Base-by-base conservation (phyloP, 1,140 invertebrate genomes). In the Bicyclus anynana region DNA sequence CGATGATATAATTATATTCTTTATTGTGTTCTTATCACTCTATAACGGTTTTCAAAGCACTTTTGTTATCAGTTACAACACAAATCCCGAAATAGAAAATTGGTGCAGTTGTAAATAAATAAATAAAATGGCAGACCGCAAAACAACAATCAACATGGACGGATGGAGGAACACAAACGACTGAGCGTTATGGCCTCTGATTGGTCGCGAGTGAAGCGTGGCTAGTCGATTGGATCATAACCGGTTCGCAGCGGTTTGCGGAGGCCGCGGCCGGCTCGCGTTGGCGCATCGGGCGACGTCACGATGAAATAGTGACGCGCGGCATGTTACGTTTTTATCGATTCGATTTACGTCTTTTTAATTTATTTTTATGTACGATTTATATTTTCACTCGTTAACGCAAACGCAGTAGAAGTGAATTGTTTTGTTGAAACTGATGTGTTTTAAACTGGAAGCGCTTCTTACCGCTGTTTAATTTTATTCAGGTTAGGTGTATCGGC, bases 161-260 rank as follows among this genome's bases (percentile, higher is more conserved):
- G 54, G 50, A 53, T 69, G 67, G 56, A 64, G 62, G 66, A 69
- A 69, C 62, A 68, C 65, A 67, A 77, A 62, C 64, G 67, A 84
- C 76, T 82, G 79, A 69, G 49, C 69, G 67, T 56, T 71, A 74
- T 75, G 71, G 68, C 53, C 71, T 66, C 67, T 84, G 77, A 87
- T 87, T 87, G 84, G 84, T 72, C 64, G 74, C 53, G 72, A 72
- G 75, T 67, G 78, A 72, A 69, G 75, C 69, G 74, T 70, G 74
- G 74, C 55, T 72, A 57, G 58, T 68, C 64, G 75, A 78, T 81
- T 85, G 80, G 84, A 74, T 76, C 57, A 54, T 67, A 85, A 82
- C 84, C 76, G 72, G 84, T 82, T 84, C 47, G 61, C 77, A 64
- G 80, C 74, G 81, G 84, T 85, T 87, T 57, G 62, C 65, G 67